A percentile compares a stretch with the other conserved stretches of the same genome.
Conservation (phyloP, 2,888 invertebrate genomes). For the Xanthorhoe spadicearia region DNA sequence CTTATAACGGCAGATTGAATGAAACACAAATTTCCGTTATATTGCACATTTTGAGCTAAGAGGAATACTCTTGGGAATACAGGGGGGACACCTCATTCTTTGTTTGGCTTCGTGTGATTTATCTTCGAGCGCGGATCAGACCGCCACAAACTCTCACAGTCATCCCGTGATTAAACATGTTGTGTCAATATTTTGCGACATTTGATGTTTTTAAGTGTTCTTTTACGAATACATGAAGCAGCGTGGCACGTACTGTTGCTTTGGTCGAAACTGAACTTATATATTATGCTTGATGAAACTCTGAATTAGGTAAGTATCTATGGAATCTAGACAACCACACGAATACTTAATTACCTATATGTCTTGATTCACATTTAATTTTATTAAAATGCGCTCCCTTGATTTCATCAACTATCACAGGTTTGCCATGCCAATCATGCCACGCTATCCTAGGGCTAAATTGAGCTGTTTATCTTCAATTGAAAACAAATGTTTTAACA, state of each 20-base stretch:
- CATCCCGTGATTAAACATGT: constrained; percentile 65
- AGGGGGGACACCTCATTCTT: constrained; percentile 48
- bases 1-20: neutral
- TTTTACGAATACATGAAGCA: constrained; percentile 9
- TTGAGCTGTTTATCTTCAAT: too few species aligned
- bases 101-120: constrained; percentile 80
- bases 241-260: constrained; percentile 17
- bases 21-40: constrained; percentile 15
- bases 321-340: too few species aligned
- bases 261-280: neutral
- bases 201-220: constrained; percentile 36
- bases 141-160: constrained; percentile 58
- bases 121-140: constrained; percentile 71
- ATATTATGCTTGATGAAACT: neutral
- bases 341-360: too few species aligned
- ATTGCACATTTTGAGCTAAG: constrained; percentile 16
- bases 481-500: too few species aligned
- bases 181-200: constrained; percentile 51
- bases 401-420: too few species aligned
- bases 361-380: too few species aligned
- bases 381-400: too few species aligned
- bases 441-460: too few species aligned
- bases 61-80: constrained; percentile 31
- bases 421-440: too few species aligned
- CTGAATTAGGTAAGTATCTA: too few species aligned